Percentiles rank a stretch among this genome's conserved stretches.
Conservation (phyloP, 2,888 invertebrate genomes). For the Lypha dubia region DNA sequence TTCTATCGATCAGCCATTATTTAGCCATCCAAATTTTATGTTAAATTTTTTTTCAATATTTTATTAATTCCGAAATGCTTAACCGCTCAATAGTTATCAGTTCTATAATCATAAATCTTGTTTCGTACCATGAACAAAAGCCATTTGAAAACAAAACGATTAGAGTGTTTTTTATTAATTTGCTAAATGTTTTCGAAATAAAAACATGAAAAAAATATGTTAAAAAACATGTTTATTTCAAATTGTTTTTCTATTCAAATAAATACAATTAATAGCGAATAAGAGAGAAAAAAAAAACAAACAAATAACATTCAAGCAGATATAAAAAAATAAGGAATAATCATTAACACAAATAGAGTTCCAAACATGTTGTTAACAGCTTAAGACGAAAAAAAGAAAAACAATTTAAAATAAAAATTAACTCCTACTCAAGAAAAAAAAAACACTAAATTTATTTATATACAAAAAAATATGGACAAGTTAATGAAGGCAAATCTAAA, state of each 20-base stretch:
- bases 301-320: neutral
- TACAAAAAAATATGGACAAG: slow-evolving; percentile 9
- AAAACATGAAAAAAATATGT: slow-evolving; percentile 10
- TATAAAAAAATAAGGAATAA: slow-evolving; percentile 1
- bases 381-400: too few species aligned
- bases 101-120: slow-evolving; percentile 63
- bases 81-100: slow-evolving; percentile 27
- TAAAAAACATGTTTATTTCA: slow-evolving; percentile 59
- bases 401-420: slow-evolving; percentile 20
- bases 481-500: slow-evolving; percentile 27
- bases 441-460: slow-evolving; percentile 30
- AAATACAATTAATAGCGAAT: slow-evolving; percentile 58
- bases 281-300: slow-evolving; percentile 18
- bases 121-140: slow-evolving; percentile 38
- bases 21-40: neutral
- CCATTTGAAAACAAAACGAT: slow-evolving; percentile 64
- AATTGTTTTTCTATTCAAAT: slow-evolving; percentile 35
- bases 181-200: slow-evolving; percentile 67
- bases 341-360: slow-evolving; percentile 56
- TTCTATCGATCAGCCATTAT: neutral
- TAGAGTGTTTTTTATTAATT: slow-evolving; percentile 67
- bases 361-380: slow-evolving; percentile 61
- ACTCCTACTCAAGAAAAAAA: slow-evolving; percentile 60
- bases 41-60: neutral
- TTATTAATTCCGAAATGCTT: slow-evolving; percentile 11